A percentile compares a stretch with the other conserved stretches of the same genome.
Conservation (phyloP, 2,888 invertebrate species). For the Andrena bicolor region DNA sequence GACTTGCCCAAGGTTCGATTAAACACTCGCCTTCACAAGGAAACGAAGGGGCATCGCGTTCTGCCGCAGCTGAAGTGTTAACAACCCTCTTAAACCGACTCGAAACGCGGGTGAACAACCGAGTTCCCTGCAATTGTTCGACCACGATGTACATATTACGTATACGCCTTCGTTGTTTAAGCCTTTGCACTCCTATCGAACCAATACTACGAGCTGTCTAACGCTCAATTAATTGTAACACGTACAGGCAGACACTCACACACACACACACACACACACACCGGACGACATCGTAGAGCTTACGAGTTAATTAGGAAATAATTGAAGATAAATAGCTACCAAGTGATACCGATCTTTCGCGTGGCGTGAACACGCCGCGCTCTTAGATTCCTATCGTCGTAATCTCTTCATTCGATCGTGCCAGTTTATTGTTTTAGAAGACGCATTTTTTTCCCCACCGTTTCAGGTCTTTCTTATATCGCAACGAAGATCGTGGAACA, state of each 20-base stretch:
- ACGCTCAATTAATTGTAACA: constrained; percentile 62
- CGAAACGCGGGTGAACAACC: constrained; percentile 15
- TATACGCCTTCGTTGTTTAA: constrained; percentile 57
- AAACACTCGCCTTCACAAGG: too few species aligned
- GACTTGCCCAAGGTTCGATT: too few species aligned
- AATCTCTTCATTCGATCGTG: constrained; percentile 28
- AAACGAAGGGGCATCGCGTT: neutral
- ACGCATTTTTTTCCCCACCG: neutral
- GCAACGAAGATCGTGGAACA: neutral
- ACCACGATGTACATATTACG: constrained; percentile 44
- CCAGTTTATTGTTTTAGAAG: constrained; percentile 17
- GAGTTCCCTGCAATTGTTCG: constrained; percentile 21
- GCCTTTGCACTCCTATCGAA: constrained; percentile 61
- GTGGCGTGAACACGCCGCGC: neutral
- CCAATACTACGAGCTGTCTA: constrained; percentile 58
- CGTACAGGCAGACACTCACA: constrained; percentile 2
- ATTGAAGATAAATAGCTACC: constrained; percentile 21
- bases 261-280: constrained; percentile 20
- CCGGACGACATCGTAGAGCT: constrained; percentile 41
- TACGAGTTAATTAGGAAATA: constrained; percentile 15
- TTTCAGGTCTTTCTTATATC: neutral
- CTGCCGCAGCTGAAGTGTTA: constrained; percentile 23
- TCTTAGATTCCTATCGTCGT: neutral
- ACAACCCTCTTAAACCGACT: neutral
- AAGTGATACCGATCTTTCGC: constrained; percentile 27